phyloP scores from a whole-genome alignment of 2,797 vertebrate genomes.

The Scolopax rusticola region DNA sequence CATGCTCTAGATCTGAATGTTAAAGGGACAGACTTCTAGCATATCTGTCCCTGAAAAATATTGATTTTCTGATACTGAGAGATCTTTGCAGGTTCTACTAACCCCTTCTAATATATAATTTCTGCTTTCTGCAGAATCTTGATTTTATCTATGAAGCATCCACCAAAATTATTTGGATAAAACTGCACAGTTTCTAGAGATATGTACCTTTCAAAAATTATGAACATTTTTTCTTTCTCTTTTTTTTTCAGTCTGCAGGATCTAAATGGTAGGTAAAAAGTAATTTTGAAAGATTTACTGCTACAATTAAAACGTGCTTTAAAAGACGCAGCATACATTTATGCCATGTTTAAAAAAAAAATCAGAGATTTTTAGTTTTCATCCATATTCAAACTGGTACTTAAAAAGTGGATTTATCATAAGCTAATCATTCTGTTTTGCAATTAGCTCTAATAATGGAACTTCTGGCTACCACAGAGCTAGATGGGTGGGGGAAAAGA shows the following conservation, averaged over 20 bases:
- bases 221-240: background rate
- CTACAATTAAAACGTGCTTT: background rate
- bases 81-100: background rate
- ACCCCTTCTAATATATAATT: background rate
- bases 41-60: background rate
- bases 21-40: background rate
- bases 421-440: background rate
- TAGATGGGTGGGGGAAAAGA: background rate
- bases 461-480: background rate
- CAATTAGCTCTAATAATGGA: background rate
- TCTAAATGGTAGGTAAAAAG: background rate
- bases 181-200: background rate
- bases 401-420: background rate
- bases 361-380: background rate
- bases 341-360: background rate
- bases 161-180: background rate
- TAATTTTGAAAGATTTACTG: background rate
- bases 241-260: background rate
- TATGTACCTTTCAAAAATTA: background rate
- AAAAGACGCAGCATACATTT: background rate
- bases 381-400: background rate
- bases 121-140: background rate
- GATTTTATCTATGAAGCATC: background rate
- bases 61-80: background rate
- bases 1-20: background rate